phyloP scores from a whole-genome alignment of 35 echinoderm and acorn worm genomes.

The Acanthaster planci region DNA sequence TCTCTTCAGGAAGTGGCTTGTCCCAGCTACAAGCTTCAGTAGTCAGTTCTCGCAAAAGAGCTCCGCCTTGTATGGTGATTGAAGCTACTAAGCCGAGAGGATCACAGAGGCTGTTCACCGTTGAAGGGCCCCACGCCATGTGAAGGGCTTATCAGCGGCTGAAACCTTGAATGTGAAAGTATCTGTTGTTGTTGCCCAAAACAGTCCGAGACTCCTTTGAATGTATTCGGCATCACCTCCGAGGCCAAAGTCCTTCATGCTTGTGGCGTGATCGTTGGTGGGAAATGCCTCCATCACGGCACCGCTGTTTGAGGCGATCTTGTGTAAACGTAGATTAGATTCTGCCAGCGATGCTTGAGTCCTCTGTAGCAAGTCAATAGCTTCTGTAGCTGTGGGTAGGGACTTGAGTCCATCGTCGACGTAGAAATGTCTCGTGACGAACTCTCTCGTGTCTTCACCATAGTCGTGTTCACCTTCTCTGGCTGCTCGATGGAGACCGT shows the following conservation, averaged over 20 bases:
- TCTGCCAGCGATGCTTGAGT: slow-evolving; percentile 12
- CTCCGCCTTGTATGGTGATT: slow-evolving; percentile 46
- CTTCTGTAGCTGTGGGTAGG: too few relatives aligned
- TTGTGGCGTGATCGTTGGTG: slow-evolving; percentile 34
- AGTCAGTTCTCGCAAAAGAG: slow-evolving; percentile 47
- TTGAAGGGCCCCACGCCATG: slow-evolving; percentile 54
- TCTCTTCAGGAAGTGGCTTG: slow-evolving; percentile 20
- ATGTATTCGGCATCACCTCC: slow-evolving; percentile 10
- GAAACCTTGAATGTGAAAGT: slow-evolving; percentile 39
- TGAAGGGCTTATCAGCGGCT: background rate
- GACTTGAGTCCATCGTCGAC: too few relatives aligned
- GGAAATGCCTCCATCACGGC: slow-evolving; percentile 47
- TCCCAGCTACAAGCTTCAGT: slow-evolving; percentile 47
- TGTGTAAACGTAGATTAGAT: slow-evolving; percentile 49
- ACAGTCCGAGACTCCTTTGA: slow-evolving; percentile 43
- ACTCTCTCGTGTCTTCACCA: too few relatives aligned
- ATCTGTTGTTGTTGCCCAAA: slow-evolving; percentile 50
- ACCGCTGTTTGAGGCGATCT: slow-evolving; percentile 47
- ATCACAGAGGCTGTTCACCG: slow-evolving; percentile 52
- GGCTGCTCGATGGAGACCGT: too few relatives aligned
- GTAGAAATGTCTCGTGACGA: too few relatives aligned
- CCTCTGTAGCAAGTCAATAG: slow-evolving; percentile 27
- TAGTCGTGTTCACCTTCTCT: too few relatives aligned
- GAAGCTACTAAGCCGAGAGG: slow-evolving; percentile 55
- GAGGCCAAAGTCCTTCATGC: slow-evolving; percentile 19